phyloP scores from a whole-genome alignment of 2,797 vertebrate genomes.

The Anguilla pacifica region DNA sequence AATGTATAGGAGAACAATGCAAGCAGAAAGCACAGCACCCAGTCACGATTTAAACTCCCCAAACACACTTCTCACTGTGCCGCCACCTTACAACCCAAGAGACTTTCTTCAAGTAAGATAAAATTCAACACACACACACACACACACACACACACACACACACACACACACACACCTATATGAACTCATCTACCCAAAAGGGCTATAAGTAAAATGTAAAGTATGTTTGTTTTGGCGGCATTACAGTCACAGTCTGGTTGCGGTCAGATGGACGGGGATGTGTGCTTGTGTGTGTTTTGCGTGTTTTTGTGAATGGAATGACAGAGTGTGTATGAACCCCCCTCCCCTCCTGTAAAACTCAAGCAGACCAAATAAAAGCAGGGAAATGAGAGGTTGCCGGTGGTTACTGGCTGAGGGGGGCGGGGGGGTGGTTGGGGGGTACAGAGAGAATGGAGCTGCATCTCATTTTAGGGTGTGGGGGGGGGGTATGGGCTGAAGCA shows the following conservation, averaged over 20 bases:
- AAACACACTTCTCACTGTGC: background rate
- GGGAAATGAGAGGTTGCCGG: constrained; percentile 7
- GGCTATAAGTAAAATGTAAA: too few relatives aligned
- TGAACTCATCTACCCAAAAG: too few relatives aligned
- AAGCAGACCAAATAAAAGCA: background rate
- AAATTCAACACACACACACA: too few relatives aligned
- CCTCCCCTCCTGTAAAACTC: background rate
- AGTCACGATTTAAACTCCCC: too few relatives aligned
- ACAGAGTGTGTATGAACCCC: background rate
- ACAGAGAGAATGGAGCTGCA: background rate
- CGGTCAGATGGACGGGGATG: background rate
- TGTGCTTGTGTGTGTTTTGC: background rate
- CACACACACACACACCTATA: background rate
- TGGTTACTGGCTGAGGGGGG: constrained; percentile 20
- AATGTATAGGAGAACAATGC: background rate
- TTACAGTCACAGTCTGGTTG: too few relatives aligned
- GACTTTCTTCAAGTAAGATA: background rate
- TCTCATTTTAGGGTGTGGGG: background rate
- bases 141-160: background rate
- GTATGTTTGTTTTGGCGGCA: too few relatives aligned
- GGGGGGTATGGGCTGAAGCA: background rate
- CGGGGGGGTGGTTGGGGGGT: background rate
- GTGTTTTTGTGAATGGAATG: background rate
- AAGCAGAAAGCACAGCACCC: background rate
- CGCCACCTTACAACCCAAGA: background rate